A percentile compares a stretch with the other conserved stretches of the same genome.
Evolutionary conservation across 2,113 vertebrate species (phyloP).

Genomic region (Aegithalos caudatus): DNA sequence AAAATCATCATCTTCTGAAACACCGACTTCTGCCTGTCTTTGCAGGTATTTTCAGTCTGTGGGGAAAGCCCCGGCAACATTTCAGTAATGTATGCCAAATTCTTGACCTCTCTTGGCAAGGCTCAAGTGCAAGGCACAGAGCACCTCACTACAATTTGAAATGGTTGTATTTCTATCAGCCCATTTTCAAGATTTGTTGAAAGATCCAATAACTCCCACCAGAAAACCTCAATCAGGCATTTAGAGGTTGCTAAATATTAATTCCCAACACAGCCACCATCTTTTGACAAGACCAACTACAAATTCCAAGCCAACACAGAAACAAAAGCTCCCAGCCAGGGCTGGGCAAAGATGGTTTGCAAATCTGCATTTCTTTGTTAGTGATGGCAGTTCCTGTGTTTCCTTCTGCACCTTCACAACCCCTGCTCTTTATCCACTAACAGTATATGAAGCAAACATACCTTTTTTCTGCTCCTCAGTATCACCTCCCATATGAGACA

Average conservation of each 20-base stretch:
- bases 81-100: background rate
- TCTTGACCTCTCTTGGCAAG: background rate
- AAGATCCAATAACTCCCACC: background rate
- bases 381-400: background rate
- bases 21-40: background rate
- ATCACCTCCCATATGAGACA: background rate
- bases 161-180: background rate
- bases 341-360: background rate
- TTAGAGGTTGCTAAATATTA: background rate
- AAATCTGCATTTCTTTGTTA: background rate
- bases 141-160: background rate
- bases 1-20: background rate
- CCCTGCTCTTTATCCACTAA: background rate
- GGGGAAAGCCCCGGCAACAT: background rate
- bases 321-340: fast-evolving
- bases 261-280: background rate
- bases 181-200: background rate
- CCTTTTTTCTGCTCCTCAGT: background rate
- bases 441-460: background rate
- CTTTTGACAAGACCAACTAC: background rate
- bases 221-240: background rate
- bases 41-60: background rate
- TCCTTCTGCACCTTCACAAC: background rate
- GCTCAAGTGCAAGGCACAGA: background rate
- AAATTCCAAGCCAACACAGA: background rate